Base-by-base conservation (phyloP, 2,888 invertebrate species). In the Stenotaenia linearis region DNA sequence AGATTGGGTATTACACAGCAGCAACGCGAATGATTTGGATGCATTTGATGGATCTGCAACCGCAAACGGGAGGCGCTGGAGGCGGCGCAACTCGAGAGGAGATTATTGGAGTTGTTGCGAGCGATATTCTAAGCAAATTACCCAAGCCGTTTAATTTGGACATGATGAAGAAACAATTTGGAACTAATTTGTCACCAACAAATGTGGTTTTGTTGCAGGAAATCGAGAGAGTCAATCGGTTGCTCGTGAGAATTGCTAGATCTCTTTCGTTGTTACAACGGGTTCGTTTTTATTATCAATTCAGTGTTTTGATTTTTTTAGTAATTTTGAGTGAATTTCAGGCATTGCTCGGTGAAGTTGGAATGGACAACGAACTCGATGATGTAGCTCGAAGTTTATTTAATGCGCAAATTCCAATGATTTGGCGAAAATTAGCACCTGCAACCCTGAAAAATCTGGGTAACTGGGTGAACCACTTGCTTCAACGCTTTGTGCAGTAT, bases 1-100 rank as follows among this genome's bases (percentile, higher is more conserved):
- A 97, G 89, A 96, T 96, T 85, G 95, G 95, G 7, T 96, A 96
- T 88, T 96, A 95, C 86, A 95, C 95, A 79, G 91, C 92, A 85
- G 93, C 95, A 0, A 92, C 94, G 10, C 91, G 92, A 83, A 92
- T 92, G 85, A 94, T 97, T 89, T 96, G 96, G 95, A 88, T 86
- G 69, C 91, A 93, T 85, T 90, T 97, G 82, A 92, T 95, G 82
- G 94, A 96, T 84, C 87, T 96, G 69, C 96, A 97, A 85, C 96
- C 96, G 12, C 95, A 95, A 88, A 92, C 93, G 79, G 94, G 91
- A 82, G 90, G 90, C 78, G 87, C 88, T 30, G 90, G 90, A 7
- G 90, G 91, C 50, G 93, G 92, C 15, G 90, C 93, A 82, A 94
- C 93, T 83, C 90, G 95, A 80, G 96, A 97, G 83, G 93, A 95